Conservation (phyloP, 2,113 vertebrate genomes). For the rat (Rattus norvegicus) region DNA sequence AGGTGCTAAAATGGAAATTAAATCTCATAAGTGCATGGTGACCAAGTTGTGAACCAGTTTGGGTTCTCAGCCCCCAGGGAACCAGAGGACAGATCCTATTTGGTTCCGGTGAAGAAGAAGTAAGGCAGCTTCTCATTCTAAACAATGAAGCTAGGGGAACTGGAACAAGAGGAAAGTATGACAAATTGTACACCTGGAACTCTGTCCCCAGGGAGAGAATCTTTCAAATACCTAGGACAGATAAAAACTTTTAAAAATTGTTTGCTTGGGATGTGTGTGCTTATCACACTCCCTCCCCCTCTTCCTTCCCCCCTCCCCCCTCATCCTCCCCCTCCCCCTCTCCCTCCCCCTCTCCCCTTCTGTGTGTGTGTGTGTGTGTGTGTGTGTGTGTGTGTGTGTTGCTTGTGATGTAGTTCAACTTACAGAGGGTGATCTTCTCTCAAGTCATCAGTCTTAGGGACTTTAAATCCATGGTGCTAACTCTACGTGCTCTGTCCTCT, state of each 20-base stretch:
- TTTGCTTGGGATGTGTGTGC: too few species aligned
- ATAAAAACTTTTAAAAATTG: neutral
- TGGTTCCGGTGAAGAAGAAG: neutral
- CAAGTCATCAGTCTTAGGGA: too few species aligned
- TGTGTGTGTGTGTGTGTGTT: too few species aligned
- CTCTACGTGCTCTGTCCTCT: neutral
- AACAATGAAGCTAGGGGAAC: neutral
- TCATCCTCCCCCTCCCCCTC: too few species aligned
- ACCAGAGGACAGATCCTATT: neutral
- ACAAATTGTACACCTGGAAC: neutral
- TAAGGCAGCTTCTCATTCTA: neutral
- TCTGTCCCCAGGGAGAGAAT: neutral
- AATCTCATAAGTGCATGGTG: neutral
- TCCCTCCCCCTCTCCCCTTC: too few species aligned
- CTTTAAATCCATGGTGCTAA: too few species aligned
- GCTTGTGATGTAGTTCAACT: too few species aligned
- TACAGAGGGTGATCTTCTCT: too few species aligned
- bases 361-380: too few species aligned
- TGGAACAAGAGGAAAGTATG: neutral
- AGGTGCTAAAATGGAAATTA: neutral
- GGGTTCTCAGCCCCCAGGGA: neutral
- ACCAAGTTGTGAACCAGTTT: neutral
- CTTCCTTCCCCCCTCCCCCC: too few species aligned
- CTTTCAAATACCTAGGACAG: conserved; percentile 7
- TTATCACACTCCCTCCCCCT: too few species aligned